Conservation (phyloP, 2,888 invertebrate species). For the Dysmachus trigonus region DNA sequence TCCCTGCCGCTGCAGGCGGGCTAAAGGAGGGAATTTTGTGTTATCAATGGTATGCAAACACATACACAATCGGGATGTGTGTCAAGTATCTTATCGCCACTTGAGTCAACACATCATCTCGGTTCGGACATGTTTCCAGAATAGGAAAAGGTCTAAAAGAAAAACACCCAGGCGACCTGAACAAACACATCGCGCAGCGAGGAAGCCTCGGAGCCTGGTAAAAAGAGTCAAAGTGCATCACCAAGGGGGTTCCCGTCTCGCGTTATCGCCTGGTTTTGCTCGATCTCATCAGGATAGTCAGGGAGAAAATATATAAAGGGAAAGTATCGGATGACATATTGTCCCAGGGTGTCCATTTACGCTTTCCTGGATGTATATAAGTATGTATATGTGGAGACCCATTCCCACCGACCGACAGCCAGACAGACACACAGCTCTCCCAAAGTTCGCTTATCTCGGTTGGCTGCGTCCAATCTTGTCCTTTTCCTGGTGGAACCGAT, state of each 20-base stretch:
- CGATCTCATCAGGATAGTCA: neutral
- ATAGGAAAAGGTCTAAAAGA: neutral
- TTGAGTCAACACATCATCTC: slow-evolving; percentile 5
- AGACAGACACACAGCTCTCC: neutral
- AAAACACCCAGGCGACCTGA: neutral
- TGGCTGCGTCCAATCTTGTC: slow-evolving; percentile 13
- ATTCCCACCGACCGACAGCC: neutral
- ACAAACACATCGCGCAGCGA: slow-evolving; percentile 7
- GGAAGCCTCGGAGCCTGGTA: neutral
- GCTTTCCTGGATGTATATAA: slow-evolving; percentile 1
- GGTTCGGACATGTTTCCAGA: slow-evolving; percentile 18
- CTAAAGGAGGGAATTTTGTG: neutral
- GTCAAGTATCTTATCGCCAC: slow-evolving; percentile 21
- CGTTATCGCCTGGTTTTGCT: neutral
- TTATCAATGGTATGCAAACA: slow-evolving; percentile 34
- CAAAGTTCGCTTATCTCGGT: slow-evolving; percentile 15
- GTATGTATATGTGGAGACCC: neutral
- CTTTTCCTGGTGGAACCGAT: slow-evolving; percentile 13
- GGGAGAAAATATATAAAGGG: neutral
- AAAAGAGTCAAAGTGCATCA: slow-evolving; percentile 25
- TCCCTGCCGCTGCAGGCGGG: neutral
- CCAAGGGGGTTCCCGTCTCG: neutral
- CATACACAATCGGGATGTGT: neutral
- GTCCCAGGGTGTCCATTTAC: slow-evolving; percentile 25
- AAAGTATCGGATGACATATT: slow-evolving; percentile 29